A percentile compares a stretch with the other conserved stretches of the same genome.
Evolutionary conservation across 1,140 invertebrate species (phyloP).

Genomic region (Archivesica marissinica): DNA sequence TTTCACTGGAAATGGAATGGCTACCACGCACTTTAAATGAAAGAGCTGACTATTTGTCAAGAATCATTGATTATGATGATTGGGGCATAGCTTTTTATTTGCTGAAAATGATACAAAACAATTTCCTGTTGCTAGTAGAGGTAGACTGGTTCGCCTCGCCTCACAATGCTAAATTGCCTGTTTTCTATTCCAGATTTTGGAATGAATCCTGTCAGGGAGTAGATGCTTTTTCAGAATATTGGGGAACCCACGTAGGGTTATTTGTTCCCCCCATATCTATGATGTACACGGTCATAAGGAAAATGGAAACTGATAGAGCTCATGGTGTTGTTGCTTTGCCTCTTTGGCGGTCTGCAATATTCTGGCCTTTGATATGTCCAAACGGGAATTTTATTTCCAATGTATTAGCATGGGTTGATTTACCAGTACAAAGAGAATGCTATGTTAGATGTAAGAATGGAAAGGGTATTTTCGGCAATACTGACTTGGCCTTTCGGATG

Average conservation of each 20-base stretch:
- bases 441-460: conserved; percentile 35
- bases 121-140: too few relatives aligned
- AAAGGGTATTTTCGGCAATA: conserved; percentile 49
- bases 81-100: too few relatives aligned
- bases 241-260: not conserved
- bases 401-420: conserved; percentile 21
- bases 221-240: conserved; percentile 43
- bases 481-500: conserved; percentile 46
- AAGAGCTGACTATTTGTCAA: too few relatives aligned
- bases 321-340: conserved; percentile 12
- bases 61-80: too few relatives aligned
- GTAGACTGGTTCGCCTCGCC: conserved; percentile 49
- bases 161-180: conserved; percentile 31
- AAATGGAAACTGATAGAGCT: conserved; percentile 21
- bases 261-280: conserved; percentile 52
- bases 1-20: conserved; percentile 58
- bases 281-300: conserved; percentile 1
- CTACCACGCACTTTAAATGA: conserved; percentile 43
- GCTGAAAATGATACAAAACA: too few relatives aligned
- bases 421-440: conserved; percentile 25
- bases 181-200: conserved; percentile 49
- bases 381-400: conserved; percentile 12
- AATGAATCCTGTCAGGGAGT: not conserved
- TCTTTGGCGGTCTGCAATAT: conserved; percentile 25
- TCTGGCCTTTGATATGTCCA: conserved; percentile 32